Conservation (phyloP, 2,113 vertebrate genomes). For the Brachypodius melanocephalos region DNA sequence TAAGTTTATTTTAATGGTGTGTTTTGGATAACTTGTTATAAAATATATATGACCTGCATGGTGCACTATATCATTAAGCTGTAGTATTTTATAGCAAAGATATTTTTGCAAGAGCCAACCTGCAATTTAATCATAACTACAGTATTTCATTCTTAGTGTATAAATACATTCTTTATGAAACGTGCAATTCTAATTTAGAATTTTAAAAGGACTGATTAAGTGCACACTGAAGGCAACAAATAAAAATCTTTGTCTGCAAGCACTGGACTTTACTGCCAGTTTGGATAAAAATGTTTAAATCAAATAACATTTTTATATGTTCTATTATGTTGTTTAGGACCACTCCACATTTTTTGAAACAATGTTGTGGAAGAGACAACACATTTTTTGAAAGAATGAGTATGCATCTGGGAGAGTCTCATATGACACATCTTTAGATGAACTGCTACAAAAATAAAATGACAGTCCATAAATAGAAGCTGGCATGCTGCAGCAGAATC, state of each 20-base stretch:
- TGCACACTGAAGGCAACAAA: not conserved
- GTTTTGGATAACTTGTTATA: not conserved
- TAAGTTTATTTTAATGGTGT: not conserved
- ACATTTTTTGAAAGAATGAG: not conserved
- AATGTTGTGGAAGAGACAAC: not conserved
- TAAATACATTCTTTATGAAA: not conserved
- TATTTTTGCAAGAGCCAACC: not conserved
- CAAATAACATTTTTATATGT: not conserved
- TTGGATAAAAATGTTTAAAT: not conserved
- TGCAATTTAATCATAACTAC: not conserved
- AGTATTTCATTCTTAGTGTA: not conserved
- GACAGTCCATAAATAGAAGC: not conserved
- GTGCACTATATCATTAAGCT: not conserved
- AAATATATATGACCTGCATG: not conserved
- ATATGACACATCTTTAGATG: not conserved
- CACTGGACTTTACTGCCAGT: not conserved
- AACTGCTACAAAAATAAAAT: not conserved
- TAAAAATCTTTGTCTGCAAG: not conserved
- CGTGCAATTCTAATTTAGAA: not conserved
- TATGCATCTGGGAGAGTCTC: not conserved
- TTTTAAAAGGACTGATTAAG: not conserved
- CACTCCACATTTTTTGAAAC: not conserved
- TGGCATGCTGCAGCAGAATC: not conserved
- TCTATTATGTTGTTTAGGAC: not conserved
- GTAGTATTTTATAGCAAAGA: not conserved